Base-by-base conservation (phyloP, 2,113 vertebrate genomes). In the Ictidomys tridecemlineatus region DNA sequence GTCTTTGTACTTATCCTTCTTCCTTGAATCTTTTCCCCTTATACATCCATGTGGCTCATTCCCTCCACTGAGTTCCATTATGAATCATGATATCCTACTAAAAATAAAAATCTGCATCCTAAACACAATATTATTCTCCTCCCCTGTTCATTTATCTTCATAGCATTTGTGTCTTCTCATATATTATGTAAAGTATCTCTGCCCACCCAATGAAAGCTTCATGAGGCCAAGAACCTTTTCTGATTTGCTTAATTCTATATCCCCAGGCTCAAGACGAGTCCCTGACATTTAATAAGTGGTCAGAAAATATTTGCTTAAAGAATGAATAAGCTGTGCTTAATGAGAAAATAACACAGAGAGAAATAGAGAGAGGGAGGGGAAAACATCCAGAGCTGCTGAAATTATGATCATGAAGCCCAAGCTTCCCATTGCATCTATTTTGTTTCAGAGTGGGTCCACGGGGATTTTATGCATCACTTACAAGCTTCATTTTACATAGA, bases 261-360 rank as follows among this genome's bases (percentile, higher is more conserved):
- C 26, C 11, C 39, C 34, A 89, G 56, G 48, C 4, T 72, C 26
- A 10, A 67, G 61, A 92, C 89, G 22, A 82, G 53, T 69, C 65
- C 69, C 69, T 79, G 63, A 61, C 26, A 39, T 90, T 53, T 26
- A 18, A 16, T 72, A 89, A 53, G 48, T 74, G n/a, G 22, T 95
- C 13, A 65, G 83, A 89, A 96, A 94, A 90, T 45, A 94, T 84
- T 87, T 78, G 12, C 30, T 83, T 10, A 89, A 93, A 89, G 56
- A 92, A 94, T 24, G 16, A 96, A 85, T 88, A 91, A 70, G 18
- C 28, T 18, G 0, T 90, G 13, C 12, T 58, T 73, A 88, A 34
- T 69, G 78, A 89, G n/a, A 78, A 51, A 30, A 63, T n/a, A 84
- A 79, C 5, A 48, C 11, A 58, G 18, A 63, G 32, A 63, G 32